A percentile compares a stretch with the other conserved stretches of the same genome.
Evolutionary conservation across 2,888 invertebrate genomes (phyloP).

Genomic region (Ectemnius continuus): DNA sequence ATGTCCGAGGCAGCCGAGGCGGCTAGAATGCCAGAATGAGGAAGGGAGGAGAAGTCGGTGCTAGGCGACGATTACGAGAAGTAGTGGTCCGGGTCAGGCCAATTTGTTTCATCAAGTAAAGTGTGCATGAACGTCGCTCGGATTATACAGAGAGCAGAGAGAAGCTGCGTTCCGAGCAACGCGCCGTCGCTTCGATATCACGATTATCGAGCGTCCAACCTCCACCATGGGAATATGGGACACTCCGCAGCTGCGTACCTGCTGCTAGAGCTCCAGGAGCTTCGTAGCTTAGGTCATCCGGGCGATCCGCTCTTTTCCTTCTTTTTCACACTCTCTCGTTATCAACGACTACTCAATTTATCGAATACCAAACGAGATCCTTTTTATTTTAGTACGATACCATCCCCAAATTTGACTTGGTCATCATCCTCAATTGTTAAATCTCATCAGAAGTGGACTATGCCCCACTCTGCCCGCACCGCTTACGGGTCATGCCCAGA

Average conservation of each 20-base stretch:
- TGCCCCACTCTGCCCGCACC: too few species aligned
- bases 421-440: too few species aligned
- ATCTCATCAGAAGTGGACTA: too few species aligned
- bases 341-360: too few species aligned
- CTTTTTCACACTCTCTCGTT: not conserved
- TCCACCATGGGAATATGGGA: conserved; percentile 57
- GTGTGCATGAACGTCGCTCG: conserved; percentile 26
- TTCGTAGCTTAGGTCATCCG: conserved; percentile 49
- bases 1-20: too few species aligned
- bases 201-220: conserved; percentile 60
- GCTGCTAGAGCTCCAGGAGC: conserved; percentile 40
- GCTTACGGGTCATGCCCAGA: not conserved
- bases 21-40: not conserved
- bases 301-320: conserved; percentile 25
- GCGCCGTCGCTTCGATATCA: conserved; percentile 54
- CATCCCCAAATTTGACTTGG: too few species aligned
- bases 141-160: conserved; percentile 35
- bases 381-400: too few species aligned
- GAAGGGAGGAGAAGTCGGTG: conserved; percentile 2
- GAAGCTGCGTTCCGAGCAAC: conserved; percentile 36
- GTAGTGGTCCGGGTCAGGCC: conserved; percentile 56
- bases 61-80: conserved; percentile 49
- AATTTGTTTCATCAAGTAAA: conserved; percentile 57
- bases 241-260: conserved; percentile 60
- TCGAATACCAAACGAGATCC: too few species aligned